A percentile compares a stretch with the other conserved stretches of the same genome.
These are phyloP conservation scores for Andricus curvator DNA, from an alignment of 2,888 invertebrate species.

Conservation along the genomic window DNA sequence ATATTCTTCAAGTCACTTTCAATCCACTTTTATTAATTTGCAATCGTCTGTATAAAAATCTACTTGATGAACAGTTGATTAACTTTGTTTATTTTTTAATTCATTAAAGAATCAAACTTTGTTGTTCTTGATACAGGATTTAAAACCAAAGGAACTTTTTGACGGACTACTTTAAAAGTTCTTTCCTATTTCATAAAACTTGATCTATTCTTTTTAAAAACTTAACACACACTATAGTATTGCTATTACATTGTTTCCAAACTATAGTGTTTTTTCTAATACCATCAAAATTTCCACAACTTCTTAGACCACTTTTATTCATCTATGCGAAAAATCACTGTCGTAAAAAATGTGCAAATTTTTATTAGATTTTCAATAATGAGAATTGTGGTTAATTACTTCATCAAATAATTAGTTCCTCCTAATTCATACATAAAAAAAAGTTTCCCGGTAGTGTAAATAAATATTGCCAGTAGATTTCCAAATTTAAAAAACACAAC, in stretches of 20 bases:
- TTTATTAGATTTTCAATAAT: background rate
- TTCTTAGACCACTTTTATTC: background rate
- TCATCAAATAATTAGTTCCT: background rate
- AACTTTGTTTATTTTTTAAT: background rate
- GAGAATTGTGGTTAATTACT: background rate
- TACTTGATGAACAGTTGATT: background rate
- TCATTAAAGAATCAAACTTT: background rate
- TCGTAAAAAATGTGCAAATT: background rate
- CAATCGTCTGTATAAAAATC: background rate
- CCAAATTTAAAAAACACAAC: background rate
- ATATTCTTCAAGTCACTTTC: background rate
- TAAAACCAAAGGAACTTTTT: background rate
- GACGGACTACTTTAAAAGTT: background rate
- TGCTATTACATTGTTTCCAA: background rate
- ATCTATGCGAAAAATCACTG: background rate
- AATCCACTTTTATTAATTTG: constrained; percentile 10
- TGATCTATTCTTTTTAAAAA: background rate
- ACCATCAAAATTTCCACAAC: background rate
- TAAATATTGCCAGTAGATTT: background rate
- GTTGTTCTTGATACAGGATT: background rate
- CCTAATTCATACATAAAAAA: background rate
- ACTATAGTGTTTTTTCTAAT: background rate
- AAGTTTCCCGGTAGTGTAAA: background rate
- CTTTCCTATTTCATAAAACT: background rate
- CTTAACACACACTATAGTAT: background rate